These are phyloP conservation scores for Hirtodrosophila trivittata DNA, from an alignment of 2,888 invertebrate genomes.

Conservation along the genomic window DNA sequence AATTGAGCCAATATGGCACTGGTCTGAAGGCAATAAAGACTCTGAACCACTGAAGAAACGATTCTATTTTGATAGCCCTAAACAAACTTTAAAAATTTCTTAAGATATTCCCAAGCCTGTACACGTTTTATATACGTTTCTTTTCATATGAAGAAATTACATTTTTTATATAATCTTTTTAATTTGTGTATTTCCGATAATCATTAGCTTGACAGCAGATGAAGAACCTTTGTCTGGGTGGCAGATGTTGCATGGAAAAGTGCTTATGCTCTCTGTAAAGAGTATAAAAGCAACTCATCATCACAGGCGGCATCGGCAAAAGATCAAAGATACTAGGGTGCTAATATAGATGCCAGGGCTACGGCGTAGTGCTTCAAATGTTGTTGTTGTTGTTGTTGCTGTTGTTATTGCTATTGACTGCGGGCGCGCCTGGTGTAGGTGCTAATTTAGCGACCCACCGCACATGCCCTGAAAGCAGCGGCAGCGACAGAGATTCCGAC, in stretches of 20 bases:
- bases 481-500: neutral
- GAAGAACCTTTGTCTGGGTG: no score
- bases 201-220: neutral
- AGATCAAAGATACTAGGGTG: conserved; percentile 64
- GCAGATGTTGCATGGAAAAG: neutral
- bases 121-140: no score
- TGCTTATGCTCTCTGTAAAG: conserved; percentile 6
- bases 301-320: conserved; percentile 44
- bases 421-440: conserved; percentile 50
- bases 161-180: no score
- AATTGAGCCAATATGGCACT: no score
- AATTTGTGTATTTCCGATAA: neutral
- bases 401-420: conserved; percentile 19
- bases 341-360: conserved; percentile 69
- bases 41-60: no score
- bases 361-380: conserved; percentile 7
- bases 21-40: no score
- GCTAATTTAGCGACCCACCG: conserved; percentile 69
- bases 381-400: conserved; percentile 19
- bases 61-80: no score
- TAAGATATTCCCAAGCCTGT: no score
- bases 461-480: conserved; percentile 6
- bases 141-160: no score
- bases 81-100: no score
- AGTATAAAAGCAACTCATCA: conserved; percentile 33